These are phyloP conservation scores for Corydoras sp. DNA, from an alignment of 2,113 vertebrate species.

Conservation along the genomic window DNA sequence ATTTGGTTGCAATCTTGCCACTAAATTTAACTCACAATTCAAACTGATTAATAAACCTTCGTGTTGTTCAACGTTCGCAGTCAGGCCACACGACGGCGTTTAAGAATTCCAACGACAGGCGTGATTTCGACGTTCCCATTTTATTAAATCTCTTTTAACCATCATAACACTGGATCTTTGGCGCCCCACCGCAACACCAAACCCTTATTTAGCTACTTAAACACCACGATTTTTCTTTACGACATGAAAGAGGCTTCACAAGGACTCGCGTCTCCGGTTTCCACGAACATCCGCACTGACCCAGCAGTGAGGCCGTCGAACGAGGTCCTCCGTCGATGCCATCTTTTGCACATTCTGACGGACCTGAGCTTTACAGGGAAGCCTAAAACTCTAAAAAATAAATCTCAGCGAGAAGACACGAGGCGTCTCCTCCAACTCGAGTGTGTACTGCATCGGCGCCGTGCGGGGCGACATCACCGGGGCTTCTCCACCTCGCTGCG, in stretches of 20 bases:
- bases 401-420: slow-evolving; percentile 13
- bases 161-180: slow-evolving; percentile 52
- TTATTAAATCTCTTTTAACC: slow-evolving; percentile 48
- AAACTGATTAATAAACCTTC: too few relatives aligned
- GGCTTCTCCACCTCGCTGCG: too few relatives aligned
- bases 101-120: not conserved
- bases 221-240: slow-evolving; percentile 17
- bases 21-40: too few relatives aligned
- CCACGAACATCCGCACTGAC: slow-evolving; percentile 31
- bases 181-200: slow-evolving; percentile 52
- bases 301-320: slow-evolving; percentile 38
- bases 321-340: slow-evolving; percentile 2
- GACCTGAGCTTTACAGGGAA: slow-evolving; percentile 3
- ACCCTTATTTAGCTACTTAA: slow-evolving; percentile 34
- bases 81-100: not conserved
- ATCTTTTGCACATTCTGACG: not conserved
- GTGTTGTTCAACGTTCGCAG: too few relatives aligned
- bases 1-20: too few relatives aligned
- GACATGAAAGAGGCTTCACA: too few relatives aligned
- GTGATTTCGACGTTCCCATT: slow-evolving; percentile 37
- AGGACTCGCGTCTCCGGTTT: slow-evolving; percentile 35
- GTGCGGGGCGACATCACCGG: not conserved
- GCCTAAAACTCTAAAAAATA: slow-evolving; percentile 33
- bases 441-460: slow-evolving; percentile 19
- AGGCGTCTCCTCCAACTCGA: slow-evolving; percentile 20